Base-by-base conservation (phyloP, 1,140 invertebrate genomes). In the Zaprionus taronus region DNA sequence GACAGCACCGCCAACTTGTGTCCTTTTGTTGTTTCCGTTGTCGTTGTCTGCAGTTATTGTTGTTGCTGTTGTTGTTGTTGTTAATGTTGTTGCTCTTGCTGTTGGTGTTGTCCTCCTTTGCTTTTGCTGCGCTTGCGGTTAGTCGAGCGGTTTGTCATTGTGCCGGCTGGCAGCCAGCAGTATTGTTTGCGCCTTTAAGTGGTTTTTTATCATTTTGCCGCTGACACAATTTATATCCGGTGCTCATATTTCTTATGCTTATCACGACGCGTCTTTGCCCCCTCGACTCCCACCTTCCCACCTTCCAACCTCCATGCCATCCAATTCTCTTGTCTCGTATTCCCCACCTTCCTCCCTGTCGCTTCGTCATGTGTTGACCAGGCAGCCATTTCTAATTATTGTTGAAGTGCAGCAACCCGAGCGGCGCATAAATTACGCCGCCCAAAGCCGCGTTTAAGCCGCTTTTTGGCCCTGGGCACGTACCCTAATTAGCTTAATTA, bases 191-290 rank as follows among this genome's bases (percentile, higher is more conserved):
- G 86, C 85, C 83, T 91, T 91, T 91, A 91, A 91, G 90, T 91
- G 90, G 89, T 91, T 91, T 91, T 91, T 91, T 91, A 91, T 91
- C 90, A 91, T 91, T 91, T 91, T 79, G 82, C 90, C 90, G 90
- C 90, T 91, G 90, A 91, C 90, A 91, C 90, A 91, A 91, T 91
- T 91, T 91, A 91, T 91, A 91, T 91, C 90, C 90, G 91, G 90
- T 81, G 90, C 90, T 91, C 90, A 91, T 91, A 91, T 91, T 91
- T 91, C 90, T 91, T 91, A 76, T 86, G 90, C 90, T 91, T 91
- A 91, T 91, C 90, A 91, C 80, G 68, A 72, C 61, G 77, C 70
- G 65, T 75, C 66, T 51, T 60, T 61, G 24, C n/a, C 58, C 12
- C 47, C 44, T 11, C 31, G 4, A 14, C 22, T 22, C n/a, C 26